These are phyloP conservation scores for Dasyurus viverrinus DNA, from an alignment of 2,113 vertebrate species.

Conservation along the genomic window DNA sequence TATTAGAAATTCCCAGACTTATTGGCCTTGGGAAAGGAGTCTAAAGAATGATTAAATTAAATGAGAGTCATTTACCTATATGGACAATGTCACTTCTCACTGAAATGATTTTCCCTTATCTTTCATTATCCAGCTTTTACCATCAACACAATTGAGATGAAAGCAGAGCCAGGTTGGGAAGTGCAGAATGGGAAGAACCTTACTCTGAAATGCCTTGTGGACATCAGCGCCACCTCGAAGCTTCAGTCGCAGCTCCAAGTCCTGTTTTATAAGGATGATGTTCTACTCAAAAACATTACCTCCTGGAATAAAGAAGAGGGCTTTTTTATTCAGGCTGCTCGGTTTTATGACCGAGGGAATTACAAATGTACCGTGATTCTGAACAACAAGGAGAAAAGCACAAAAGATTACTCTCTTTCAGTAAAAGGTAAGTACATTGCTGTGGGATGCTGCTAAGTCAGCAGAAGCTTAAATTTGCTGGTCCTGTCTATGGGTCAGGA, in stretches of 20 bases:
- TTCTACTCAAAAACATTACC: constrained; percentile 64
- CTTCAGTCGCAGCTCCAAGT: constrained; percentile 71
- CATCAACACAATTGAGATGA: constrained; percentile 82
- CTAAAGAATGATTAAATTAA: background rate
- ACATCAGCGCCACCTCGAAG: constrained; percentile 76
- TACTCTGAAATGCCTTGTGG: constrained; percentile 76
- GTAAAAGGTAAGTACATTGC: constrained; percentile 80
- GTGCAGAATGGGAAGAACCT: constrained; percentile 81
- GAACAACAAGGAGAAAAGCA: constrained; percentile 66
- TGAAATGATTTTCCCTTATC: constrained; percentile 49
- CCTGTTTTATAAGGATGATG: constrained; percentile 79
- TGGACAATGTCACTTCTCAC: background rate
- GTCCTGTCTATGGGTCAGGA: background rate
- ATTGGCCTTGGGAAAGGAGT: background rate
- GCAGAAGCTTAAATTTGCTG: background rate
- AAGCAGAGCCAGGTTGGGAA: constrained; percentile 50
- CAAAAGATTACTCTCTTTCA: constrained; percentile 35
- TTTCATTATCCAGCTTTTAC: constrained; percentile 80
- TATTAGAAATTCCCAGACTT: background rate
- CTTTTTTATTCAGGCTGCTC: constrained; percentile 71
- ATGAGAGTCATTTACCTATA: background rate
- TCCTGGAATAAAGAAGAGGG: constrained; percentile 41
- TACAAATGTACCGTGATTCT: constrained; percentile 82
- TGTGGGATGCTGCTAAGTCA: fast-evolving
- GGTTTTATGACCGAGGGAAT: constrained; percentile 75